phyloP scores from a whole-genome alignment of 2,888 invertebrate genomes.

The Aleiodes alternator region DNA sequence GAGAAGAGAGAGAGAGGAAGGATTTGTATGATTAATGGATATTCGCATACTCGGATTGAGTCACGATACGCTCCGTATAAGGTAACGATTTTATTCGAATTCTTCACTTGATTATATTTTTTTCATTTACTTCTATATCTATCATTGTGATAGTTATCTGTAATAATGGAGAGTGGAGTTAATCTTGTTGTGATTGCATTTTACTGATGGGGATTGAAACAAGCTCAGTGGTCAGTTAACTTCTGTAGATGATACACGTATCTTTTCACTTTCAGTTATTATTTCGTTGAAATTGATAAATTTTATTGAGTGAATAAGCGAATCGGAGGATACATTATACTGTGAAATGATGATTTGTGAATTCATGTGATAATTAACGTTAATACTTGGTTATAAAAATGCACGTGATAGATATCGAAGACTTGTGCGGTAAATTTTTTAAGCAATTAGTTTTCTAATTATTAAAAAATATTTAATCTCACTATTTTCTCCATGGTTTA shows the following conservation, averaged over 20 bases:
- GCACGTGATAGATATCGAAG: conserved; percentile 1
- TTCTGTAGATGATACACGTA: background rate
- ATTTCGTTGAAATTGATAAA: no score
- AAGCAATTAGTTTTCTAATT: background rate
- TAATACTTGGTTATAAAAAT: background rate
- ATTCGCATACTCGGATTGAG: background rate
- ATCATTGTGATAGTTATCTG: conserved; percentile 5
- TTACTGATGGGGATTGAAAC: background rate
- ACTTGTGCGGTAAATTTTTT: conserved; percentile 2
- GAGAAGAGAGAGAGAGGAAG: background rate
- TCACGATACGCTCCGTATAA: background rate
- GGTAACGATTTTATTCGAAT: background rate
- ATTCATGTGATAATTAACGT: background rate
- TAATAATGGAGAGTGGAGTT: conserved; percentile 17
- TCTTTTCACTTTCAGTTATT: no score
- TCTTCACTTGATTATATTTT: background rate
- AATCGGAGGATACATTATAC: no score
- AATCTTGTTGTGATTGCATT: background rate
- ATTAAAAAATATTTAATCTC: background rate
- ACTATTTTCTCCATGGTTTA: background rate
- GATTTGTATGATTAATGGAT: background rate
- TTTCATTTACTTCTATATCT: background rate
- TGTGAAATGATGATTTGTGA: background rate
- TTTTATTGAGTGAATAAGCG: no score
- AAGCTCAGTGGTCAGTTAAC: background rate